These are phyloP conservation scores for Apaloderma vittatum DNA, from an alignment of 2,113 vertebrate species.

Conservation along the genomic window DNA sequence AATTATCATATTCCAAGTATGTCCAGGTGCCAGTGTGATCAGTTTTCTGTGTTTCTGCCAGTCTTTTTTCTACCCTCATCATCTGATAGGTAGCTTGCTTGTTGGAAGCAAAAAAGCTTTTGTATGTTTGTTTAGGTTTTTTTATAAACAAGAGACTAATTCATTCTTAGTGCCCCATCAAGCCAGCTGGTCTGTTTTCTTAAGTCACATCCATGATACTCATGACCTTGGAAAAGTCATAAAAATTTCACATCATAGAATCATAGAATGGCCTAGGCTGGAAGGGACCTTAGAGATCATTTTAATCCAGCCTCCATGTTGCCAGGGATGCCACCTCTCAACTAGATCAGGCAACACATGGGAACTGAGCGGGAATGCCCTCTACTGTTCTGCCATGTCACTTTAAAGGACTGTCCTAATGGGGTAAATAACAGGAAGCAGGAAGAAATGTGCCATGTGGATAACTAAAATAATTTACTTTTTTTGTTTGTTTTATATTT, in stretches of 20 bases:
- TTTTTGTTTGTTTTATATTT: background rate
- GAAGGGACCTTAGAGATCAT: too few species aligned
- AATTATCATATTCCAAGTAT: rapidly evolving
- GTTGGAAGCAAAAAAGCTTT: background rate
- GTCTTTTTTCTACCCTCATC: background rate
- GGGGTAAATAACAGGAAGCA: background rate
- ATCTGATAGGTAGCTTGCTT: background rate
- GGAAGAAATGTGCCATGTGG: background rate
- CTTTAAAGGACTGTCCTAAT: background rate
- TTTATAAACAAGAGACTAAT: background rate
- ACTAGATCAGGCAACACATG: too few species aligned
- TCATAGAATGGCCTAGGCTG: too few species aligned
- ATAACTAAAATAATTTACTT: background rate
- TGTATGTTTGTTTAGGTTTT: background rate
- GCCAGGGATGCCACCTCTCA: too few species aligned
- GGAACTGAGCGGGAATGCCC: too few species aligned
- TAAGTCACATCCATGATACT: background rate
- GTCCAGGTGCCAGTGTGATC: background rate
- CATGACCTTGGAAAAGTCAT: background rate
- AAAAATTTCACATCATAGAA: slow-evolving; percentile 7
- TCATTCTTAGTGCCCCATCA: background rate
- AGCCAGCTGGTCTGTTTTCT: background rate
- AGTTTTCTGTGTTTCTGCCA: background rate
- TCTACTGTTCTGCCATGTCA: background rate
- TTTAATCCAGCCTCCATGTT: too few species aligned